A percentile compares a stretch with the other conserved stretches of the same genome.
These are phyloP conservation scores for Acleris cristana DNA, from an alignment of 2,888 invertebrate genomes.

Conservation along the genomic window DNA sequence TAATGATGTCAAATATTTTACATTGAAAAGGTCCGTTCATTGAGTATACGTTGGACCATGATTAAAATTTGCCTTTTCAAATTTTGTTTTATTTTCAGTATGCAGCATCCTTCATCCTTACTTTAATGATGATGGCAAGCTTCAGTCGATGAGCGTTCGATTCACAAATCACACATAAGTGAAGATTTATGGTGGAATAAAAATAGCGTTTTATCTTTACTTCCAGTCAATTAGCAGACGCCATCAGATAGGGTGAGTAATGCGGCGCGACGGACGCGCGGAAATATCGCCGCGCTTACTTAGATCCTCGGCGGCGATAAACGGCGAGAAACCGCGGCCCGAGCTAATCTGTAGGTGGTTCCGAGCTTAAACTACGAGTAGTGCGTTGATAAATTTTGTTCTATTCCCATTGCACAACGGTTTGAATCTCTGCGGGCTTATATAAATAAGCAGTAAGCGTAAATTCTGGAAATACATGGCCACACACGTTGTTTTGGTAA, in stretches of 20 bases:
- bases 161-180: slow-evolving; percentile 48
- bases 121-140: slow-evolving; percentile 14
- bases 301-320: slow-evolving; percentile 18
- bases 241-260: slow-evolving; percentile 79
- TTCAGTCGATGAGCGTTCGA: slow-evolving; percentile 39
- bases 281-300: slow-evolving; percentile 29
- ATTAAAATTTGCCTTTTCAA: slow-evolving; percentile 82
- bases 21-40: slow-evolving; percentile 82
- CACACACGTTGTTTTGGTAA: too few relatives aligned
- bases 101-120: slow-evolving; percentile 9
- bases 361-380: background rate
- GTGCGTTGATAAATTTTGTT: background rate
- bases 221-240: slow-evolving; percentile 82
- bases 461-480: too few relatives aligned
- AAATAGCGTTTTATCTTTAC: slow-evolving; percentile 76
- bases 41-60: slow-evolving; percentile 82
- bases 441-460: too few relatives aligned
- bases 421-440: too few relatives aligned
- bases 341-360: slow-evolving; percentile 10
- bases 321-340: slow-evolving; percentile 8
- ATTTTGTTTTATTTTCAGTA: slow-evolving; percentile 48
- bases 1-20: slow-evolving; percentile 76
- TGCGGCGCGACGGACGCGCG: slow-evolving; percentile 48
- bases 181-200: slow-evolving; percentile 66
- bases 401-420: too few relatives aligned